These are phyloP conservation scores for Champsocephalus gunnari DNA, from an alignment of 2,797 vertebrate species.

Conservation along the genomic window DNA sequence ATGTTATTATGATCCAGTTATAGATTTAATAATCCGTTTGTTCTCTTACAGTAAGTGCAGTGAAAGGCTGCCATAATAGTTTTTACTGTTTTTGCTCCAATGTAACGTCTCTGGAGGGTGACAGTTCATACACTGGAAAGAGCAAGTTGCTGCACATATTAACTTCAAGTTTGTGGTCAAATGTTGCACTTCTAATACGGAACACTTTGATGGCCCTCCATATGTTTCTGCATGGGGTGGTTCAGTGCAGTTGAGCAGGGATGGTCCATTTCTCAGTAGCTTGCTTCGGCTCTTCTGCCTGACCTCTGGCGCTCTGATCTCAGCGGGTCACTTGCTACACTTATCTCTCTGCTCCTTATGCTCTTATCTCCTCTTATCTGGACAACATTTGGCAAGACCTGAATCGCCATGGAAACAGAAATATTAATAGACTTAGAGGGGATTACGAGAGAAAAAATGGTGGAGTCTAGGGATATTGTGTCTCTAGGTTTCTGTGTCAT, in stretches of 20 bases:
- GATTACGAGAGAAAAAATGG: constrained; percentile 72
- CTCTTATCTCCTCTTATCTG: constrained; percentile 80
- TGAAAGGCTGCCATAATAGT: constrained; percentile 9
- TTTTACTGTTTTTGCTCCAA: constrained; percentile 1
- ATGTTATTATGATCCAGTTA: background rate
- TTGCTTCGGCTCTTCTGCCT: constrained; percentile 65
- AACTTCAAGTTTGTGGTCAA: constrained; percentile 15
- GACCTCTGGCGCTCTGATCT: constrained; percentile 77
- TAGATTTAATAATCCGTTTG: background rate
- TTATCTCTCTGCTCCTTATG: constrained; percentile 78
- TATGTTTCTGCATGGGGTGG: constrained; percentile 14
- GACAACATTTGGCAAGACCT: constrained; percentile 71
- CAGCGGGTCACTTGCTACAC: constrained; percentile 74
- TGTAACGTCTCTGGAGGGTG: constrained; percentile 25
- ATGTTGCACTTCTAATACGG: constrained; percentile 11
- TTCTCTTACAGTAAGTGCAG: constrained; percentile 15
- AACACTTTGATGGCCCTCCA: constrained; percentile 20
- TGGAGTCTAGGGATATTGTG: constrained; percentile 70
- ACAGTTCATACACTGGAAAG: constrained; percentile 30
- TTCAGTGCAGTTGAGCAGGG: constrained; percentile 38
- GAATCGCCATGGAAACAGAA: constrained; percentile 80
- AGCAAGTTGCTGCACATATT: constrained; percentile 23
- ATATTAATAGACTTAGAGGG: constrained; percentile 77
- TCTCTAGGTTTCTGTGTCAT: constrained; percentile 80
- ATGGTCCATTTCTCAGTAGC: constrained; percentile 67